Percentiles rank a stretch among this genome's conserved stretches.
Evolutionary conservation across 2,113 vertebrate species (phyloP).

Genomic region (Sphaerodactylus townsendi): DNA sequence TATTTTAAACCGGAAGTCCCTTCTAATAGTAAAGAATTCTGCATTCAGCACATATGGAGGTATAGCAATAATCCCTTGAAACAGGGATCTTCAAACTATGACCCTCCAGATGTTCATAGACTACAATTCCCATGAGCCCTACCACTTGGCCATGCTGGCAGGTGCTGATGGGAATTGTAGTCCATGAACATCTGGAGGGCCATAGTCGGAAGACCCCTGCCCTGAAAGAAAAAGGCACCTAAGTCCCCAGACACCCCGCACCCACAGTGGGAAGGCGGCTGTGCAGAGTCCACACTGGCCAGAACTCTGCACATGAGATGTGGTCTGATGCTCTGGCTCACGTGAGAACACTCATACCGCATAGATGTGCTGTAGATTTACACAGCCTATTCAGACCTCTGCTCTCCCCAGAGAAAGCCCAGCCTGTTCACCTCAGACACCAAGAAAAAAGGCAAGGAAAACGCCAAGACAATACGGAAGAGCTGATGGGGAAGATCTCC

Average conservation of each 20-base stretch:
- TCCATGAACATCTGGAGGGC: no score
- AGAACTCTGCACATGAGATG: background rate
- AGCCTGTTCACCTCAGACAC: background rate
- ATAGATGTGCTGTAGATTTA: no score
- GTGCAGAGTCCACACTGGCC: no score
- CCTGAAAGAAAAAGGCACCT: background rate
- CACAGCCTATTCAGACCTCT: background rate
- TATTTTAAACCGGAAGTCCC: background rate
- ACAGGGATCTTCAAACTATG: no score
- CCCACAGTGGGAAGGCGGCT: background rate
- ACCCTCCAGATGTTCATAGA: no score
- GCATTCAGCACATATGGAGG: background rate
- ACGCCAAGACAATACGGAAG: no score
- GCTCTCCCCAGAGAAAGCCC: no score
- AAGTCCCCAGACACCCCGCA: background rate
- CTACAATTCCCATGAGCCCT: no score
- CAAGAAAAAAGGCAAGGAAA: background rate
- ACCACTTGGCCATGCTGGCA: no score
- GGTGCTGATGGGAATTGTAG: no score
- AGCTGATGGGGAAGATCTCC: background rate
- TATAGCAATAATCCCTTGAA: background rate
- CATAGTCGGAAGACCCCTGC: no score
- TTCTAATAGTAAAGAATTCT: background rate
- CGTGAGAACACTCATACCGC: rapidly evolving
- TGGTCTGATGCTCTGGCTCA: background rate